Conservation (phyloP, 2,888 invertebrate genomes). For the Idaea biselata region DNA sequence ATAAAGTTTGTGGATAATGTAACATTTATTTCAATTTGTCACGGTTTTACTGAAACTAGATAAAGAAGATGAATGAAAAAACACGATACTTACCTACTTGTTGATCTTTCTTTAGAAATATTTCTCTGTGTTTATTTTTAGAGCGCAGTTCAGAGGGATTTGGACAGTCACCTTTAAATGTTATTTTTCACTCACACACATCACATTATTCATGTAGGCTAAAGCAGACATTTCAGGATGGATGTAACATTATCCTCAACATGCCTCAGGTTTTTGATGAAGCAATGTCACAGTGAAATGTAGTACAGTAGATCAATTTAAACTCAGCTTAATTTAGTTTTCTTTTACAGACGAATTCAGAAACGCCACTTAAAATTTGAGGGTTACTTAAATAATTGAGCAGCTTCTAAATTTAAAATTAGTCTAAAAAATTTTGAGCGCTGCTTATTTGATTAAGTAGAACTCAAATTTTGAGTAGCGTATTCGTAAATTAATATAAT, state of each 20-base stretch:
- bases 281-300: neutral
- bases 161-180: neutral
- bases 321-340: no score
- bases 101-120: neutral
- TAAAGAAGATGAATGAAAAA: neutral
- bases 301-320: neutral
- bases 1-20: no score
- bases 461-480: no score
- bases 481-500: no score
- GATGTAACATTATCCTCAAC: conserved; percentile 1
- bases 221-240: neutral
- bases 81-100: neutral
- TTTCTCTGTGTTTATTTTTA: neutral
- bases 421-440: no score
- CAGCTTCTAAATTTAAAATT: no score
- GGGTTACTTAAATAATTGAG: no score
- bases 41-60: neutral
- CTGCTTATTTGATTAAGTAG: no score
- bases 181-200: neutral
- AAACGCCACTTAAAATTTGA: no score
- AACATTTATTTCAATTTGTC: neutral
- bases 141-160: neutral
- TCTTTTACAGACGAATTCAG: no score
- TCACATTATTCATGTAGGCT: neutral
- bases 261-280: neutral